phyloP scores from a whole-genome alignment of 2,888 invertebrate genomes.

The Hypercompe scribonia region DNA sequence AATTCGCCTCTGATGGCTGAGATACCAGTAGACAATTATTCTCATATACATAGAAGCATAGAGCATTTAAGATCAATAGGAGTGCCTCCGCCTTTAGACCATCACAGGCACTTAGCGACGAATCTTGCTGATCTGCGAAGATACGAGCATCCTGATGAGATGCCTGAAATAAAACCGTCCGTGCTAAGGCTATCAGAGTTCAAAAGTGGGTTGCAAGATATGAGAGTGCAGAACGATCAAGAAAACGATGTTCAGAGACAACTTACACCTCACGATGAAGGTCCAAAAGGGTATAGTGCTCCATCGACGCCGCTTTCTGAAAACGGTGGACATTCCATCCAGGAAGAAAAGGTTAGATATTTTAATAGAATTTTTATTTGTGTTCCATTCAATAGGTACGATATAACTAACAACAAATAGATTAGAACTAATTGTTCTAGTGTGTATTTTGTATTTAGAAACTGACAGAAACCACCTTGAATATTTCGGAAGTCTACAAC shows the following conservation, averaged over 20 bases:
- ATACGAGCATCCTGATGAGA: slow-evolving; percentile 83
- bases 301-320: slow-evolving; percentile 84
- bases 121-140: slow-evolving; percentile 82
- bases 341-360: slow-evolving; percentile 82
- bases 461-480: slow-evolving; percentile 66
- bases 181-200: slow-evolving; percentile 83
- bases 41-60: slow-evolving; percentile 89
- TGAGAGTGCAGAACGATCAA: slow-evolving; percentile 76
- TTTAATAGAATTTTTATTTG: not conserved
- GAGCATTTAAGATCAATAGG: slow-evolving; percentile 88
- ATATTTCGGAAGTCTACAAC: slow-evolving; percentile 80
- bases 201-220: slow-evolving; percentile 80
- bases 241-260: slow-evolving; percentile 81
- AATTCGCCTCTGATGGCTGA: slow-evolving; percentile 90
- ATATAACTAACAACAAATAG: not conserved
- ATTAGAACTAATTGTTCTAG: slow-evolving; percentile 2
- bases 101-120: slow-evolving; percentile 80
- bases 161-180: slow-evolving; percentile 83
- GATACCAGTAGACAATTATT: slow-evolving; percentile 89
- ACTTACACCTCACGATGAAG: slow-evolving; percentile 82
- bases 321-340: slow-evolving; percentile 80
- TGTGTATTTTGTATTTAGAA: slow-evolving; percentile 6
- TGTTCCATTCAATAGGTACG: not conserved
- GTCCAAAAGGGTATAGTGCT: slow-evolving; percentile 83
- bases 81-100: slow-evolving; percentile 81